These are phyloP conservation scores for Lycia hirtaria DNA, from an alignment of 2,888 invertebrate genomes.

Conservation along the genomic window DNA sequence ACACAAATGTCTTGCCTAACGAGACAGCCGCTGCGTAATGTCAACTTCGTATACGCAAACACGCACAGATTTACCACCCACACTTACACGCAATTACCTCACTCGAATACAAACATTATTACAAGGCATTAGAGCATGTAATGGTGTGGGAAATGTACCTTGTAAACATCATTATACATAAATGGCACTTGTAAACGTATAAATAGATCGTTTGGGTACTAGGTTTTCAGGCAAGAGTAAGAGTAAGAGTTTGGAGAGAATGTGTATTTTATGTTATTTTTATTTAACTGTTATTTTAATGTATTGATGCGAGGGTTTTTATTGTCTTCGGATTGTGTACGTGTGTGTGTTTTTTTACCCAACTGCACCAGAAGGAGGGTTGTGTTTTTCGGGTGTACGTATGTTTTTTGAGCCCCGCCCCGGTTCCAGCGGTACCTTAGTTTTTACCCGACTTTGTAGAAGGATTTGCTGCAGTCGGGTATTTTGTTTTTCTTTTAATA, in stretches of 20 bases:
- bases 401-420: too few species aligned
- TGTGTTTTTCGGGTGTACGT: too few species aligned
- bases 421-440: too few species aligned
- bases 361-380: too few species aligned
- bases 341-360: too few species aligned
- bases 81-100: not conserved
- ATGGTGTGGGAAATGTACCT: constrained; percentile 1
- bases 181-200: constrained; percentile 15
- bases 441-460: too few species aligned
- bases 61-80: constrained; percentile 10
- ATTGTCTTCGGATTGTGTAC: too few species aligned
- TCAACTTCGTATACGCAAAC: constrained; percentile 16
- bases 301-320: too few species aligned
- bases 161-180: constrained; percentile 15
- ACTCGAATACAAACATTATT: not conserved
- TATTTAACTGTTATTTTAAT: too few species aligned
- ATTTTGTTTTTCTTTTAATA: too few species aligned
- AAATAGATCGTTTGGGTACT: constrained; percentile 10
- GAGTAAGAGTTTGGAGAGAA: constrained; percentile 10
- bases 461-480: too few species aligned
- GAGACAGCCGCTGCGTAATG: constrained; percentile 17
- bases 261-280: not conserved
- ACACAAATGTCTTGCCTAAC: constrained; percentile 12
- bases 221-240: too few species aligned
- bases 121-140: not conserved